Conservation (phyloP, 2,888 invertebrate species). For the Andrena chrysosceles region DNA sequence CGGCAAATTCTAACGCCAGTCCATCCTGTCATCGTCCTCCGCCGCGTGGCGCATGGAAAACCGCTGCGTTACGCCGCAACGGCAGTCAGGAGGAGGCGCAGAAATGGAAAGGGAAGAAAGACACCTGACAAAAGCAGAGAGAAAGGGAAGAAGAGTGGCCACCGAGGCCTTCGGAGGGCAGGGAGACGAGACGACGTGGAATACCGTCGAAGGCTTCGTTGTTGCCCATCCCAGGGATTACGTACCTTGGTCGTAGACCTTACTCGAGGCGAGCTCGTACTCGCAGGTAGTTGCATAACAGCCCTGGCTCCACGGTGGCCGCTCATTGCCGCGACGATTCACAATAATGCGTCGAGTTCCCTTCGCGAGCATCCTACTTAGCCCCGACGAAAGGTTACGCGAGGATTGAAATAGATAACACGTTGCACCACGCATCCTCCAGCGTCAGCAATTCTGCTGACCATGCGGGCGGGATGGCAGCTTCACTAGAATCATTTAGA, state of each 20-base stretch:
- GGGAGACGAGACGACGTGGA: slow-evolving; percentile 38
- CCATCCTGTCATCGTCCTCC: slow-evolving; percentile 26
- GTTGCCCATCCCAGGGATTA: slow-evolving; percentile 75
- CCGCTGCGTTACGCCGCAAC: slow-evolving; percentile 6
- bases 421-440: slow-evolving; percentile 29
- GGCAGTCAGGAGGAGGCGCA: background rate
- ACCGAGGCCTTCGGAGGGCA: slow-evolving; percentile 28
- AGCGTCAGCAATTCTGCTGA: background rate
- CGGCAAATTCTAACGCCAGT: slow-evolving; percentile 1
- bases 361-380: slow-evolving; percentile 59
- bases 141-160: slow-evolving; percentile 17
- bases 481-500: no score
- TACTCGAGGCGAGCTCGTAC: slow-evolving; percentile 69
- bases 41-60: slow-evolving; percentile 1
- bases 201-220: slow-evolving; percentile 65
- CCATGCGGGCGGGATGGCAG: no score
- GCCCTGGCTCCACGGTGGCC: slow-evolving; percentile 47
- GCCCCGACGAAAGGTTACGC: slow-evolving; percentile 59
- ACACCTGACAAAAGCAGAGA: background rate
- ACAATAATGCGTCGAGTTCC: slow-evolving; percentile 62
- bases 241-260: slow-evolving; percentile 79
- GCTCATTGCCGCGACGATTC: slow-evolving; percentile 72
- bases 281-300: slow-evolving; percentile 67
- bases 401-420: slow-evolving; percentile 15
- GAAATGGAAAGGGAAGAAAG: background rate